phyloP scores from a whole-genome alignment of 2,797 vertebrate species.

The Phyllotis vaccarum region DNA sequence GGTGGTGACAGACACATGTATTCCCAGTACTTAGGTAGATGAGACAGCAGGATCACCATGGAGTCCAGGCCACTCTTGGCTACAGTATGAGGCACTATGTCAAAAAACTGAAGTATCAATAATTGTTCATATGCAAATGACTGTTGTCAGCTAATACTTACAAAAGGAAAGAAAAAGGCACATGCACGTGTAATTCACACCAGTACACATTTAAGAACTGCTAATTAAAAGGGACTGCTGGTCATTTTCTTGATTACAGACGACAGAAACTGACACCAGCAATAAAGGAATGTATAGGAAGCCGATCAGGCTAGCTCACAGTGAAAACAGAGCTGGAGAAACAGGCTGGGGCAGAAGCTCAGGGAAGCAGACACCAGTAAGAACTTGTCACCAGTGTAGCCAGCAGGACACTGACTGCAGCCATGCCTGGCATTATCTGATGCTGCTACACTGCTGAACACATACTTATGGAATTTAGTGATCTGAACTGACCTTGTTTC shows the following conservation, averaged over 20 bases:
- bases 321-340: constrained; percentile 53
- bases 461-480: not conserved
- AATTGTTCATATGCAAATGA: not conserved
- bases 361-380: constrained; percentile 35
- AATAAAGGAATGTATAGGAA: constrained; percentile 51
- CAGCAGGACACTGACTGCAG: not conserved
- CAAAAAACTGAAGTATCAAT: not conserved
- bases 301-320: constrained; percentile 13
- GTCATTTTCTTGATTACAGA: constrained; percentile 56
- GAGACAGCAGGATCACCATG: not conserved
- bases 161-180: constrained; percentile 5
- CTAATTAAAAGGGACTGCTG: constrained; percentile 42
- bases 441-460: not conserved
- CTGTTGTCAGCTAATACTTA: not conserved
- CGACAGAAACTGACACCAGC: constrained; percentile 22
- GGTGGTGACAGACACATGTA: not conserved
- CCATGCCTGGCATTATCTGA: not conserved
- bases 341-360: constrained; percentile 67
- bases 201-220: not conserved
- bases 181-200: not conserved
- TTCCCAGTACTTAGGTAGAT: not conserved
- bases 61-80: not conserved
- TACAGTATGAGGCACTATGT: not conserved
- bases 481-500: not conserved
- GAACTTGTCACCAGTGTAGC: constrained; percentile 2